Evolutionary conservation across 2,888 invertebrate species (phyloP).

Genomic region (Epirrhoe tristata): DNA sequence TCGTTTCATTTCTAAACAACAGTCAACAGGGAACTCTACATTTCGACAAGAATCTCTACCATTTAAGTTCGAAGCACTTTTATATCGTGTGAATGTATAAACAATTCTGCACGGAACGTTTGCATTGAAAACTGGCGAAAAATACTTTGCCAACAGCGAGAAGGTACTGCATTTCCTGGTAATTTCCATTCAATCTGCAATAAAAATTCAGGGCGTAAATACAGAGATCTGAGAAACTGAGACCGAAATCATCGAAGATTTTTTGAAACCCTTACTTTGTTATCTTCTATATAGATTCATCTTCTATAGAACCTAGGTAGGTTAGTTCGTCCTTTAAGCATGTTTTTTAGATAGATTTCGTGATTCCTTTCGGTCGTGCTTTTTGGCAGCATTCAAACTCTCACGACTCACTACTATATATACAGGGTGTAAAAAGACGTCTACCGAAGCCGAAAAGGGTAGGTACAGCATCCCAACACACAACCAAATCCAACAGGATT

Average conservation of each 20-base stretch:
- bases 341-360: background rate
- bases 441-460: too few relatives aligned
- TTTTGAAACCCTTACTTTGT: background rate
- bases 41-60: slow-evolving; percentile 21
- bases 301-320: too few relatives aligned
- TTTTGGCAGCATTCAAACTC: background rate
- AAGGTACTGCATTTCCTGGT: slow-evolving; percentile 46
- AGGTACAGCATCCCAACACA: too few relatives aligned
- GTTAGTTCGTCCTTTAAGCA: too few relatives aligned
- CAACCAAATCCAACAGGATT: too few relatives aligned
- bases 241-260: background rate
- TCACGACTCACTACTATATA: too few relatives aligned
- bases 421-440: too few relatives aligned
- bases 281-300: background rate
- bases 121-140: slow-evolving; percentile 39
- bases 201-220: slow-evolving; percentile 32
- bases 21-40: slow-evolving; percentile 12
- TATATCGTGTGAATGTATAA: slow-evolving; percentile 37
- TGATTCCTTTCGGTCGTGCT: background rate
- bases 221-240: slow-evolving; percentile 15
- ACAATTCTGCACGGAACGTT: slow-evolving; percentile 36
- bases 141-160: slow-evolving; percentile 26
- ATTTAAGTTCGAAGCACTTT: slow-evolving; percentile 25
- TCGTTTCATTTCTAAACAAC: slow-evolving; percentile 15
- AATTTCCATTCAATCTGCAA: slow-evolving; percentile 53